Evolutionary conservation across 2,888 invertebrate genomes (phyloP).

Genomic region (Idaea straminata): DNA sequence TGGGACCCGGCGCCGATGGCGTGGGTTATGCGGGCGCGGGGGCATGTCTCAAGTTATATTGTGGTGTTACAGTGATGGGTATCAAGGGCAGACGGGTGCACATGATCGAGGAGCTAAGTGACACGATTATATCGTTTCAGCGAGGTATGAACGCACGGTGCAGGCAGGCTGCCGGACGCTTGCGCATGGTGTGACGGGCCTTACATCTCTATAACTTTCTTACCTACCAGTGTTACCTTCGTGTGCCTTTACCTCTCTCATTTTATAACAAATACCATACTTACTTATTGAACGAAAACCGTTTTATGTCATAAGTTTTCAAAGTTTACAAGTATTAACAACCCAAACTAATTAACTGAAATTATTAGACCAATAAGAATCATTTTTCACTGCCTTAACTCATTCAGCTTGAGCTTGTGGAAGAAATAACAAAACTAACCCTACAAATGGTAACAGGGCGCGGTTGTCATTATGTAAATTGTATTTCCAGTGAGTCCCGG

Average conservation of each 20-base stretch:
- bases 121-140: conserved; percentile 99
- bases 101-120: conserved; percentile 99
- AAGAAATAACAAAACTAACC: conserved; percentile 36
- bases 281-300: not conserved
- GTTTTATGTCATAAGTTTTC: not conserved
- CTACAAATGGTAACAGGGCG: conserved; percentile 17
- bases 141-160: conserved; percentile 89
- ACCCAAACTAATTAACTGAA: conserved; percentile 17
- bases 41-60: conserved; percentile 59
- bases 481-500: conserved; percentile 92
- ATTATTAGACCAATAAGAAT: conserved; percentile 12
- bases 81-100: conserved; percentile 98
- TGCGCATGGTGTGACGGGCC: conserved; percentile 69
- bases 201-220: conserved; percentile 18
- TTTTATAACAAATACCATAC: not conserved
- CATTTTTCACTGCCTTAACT: conserved; percentile 47
- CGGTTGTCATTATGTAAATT: conserved; percentile 27
- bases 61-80: conserved; percentile 94
- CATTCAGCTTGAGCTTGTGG: conserved; percentile 56
- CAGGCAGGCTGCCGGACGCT: conserved; percentile 44
- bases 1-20: not conserved
- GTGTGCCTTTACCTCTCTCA: conserved; percentile 4
- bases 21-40: too few relatives aligned
- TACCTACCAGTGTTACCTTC: conserved; percentile 19
- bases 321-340: not conserved